Evolutionary conservation across 1,140 invertebrate genomes (phyloP).

Genomic region (Helicoverpa armigera): DNA sequence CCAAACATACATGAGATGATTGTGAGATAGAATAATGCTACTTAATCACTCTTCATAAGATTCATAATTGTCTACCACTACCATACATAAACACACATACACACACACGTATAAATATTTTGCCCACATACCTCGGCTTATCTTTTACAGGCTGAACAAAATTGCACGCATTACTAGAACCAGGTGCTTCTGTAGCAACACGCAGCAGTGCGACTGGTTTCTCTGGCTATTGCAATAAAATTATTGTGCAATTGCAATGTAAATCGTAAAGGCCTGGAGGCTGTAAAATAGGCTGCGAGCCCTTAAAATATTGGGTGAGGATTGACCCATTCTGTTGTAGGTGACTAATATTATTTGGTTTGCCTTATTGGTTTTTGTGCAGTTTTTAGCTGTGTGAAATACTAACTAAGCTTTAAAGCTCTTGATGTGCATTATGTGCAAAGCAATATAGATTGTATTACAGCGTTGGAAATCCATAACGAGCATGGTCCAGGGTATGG

Average conservation of each 20-base stretch:
- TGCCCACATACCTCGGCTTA: constrained; percentile 4
- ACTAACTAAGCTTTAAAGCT: neutral
- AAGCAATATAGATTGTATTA: neutral
- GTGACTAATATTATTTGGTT: neutral
- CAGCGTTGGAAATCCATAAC: constrained; percentile 9
- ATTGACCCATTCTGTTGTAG: neutral
- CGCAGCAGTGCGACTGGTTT: constrained; percentile 20
- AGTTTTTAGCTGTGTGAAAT: too few species aligned
- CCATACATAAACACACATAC: neutral
- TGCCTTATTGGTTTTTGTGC: too few species aligned
- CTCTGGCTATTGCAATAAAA: constrained; percentile 14
- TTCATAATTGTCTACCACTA: neutral
- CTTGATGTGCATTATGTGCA: neutral
- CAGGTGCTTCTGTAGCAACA: constrained; percentile 11
- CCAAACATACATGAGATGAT: neutral
- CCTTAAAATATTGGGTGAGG: neutral
- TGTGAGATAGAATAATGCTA: too few species aligned
- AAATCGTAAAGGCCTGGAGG: neutral
- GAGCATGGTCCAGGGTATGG: constrained; percentile 2
- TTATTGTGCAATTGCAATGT: constrained; percentile 23
- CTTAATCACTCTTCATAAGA: too few species aligned
- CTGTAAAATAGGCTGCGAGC: neutral
- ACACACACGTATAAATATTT: neutral
- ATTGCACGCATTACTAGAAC: constrained; percentile 25
- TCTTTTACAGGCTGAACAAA: constrained; percentile 27